Conservation (phyloP, 2,113 vertebrate genomes). For the Tinamus guttatus region DNA sequence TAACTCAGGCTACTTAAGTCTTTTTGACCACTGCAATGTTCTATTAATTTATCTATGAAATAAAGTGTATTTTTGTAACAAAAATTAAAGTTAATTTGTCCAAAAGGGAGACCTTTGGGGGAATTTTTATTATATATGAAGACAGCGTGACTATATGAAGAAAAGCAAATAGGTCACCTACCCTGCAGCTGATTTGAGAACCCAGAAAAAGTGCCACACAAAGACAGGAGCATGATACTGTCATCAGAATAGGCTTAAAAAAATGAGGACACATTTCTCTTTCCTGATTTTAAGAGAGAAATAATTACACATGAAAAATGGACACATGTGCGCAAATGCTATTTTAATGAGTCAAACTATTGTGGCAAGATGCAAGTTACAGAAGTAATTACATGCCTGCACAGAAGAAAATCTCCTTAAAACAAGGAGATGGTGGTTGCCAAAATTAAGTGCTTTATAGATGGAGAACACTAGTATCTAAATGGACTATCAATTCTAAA, state of each 20-base stretch:
- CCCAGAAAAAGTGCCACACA: not conserved
- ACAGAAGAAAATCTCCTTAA: not conserved
- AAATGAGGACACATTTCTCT: not conserved
- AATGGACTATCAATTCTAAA: not conserved
- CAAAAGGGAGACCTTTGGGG: not conserved
- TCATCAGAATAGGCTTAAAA: not conserved
- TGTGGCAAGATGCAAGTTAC: not conserved
- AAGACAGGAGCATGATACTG: not conserved
- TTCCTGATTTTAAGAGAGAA: not conserved
- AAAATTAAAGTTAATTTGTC: not conserved
- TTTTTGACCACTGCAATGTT: not conserved
- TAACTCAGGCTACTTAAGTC: not conserved
- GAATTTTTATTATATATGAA: not conserved
- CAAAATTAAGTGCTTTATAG: not conserved
- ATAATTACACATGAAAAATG: not conserved
- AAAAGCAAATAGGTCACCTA: not conserved
- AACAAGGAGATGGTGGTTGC: not conserved
- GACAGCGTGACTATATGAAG: not conserved
- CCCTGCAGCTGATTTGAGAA: not conserved
- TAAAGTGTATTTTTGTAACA: not conserved
- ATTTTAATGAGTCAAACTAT: not conserved
- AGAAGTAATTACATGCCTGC: not conserved
- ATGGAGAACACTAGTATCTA: not conserved
- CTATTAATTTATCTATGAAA: not conserved
- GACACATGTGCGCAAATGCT: not conserved